These are phyloP conservation scores for Drosophila biarmipes DNA, from an alignment of 1,140 invertebrate species.

Conservation along the genomic window DNA sequence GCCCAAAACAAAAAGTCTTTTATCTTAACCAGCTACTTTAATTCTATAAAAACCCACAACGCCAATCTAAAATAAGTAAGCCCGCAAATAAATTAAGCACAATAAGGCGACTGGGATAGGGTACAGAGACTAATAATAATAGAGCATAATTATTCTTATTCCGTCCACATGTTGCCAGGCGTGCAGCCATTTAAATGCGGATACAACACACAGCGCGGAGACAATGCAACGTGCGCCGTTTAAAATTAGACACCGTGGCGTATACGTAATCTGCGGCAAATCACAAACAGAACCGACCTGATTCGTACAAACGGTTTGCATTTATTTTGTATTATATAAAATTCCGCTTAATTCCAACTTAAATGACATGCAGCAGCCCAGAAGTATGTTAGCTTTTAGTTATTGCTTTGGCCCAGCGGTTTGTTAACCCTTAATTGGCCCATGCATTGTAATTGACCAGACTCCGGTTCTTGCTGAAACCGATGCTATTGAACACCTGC, in stretches of 20 bases:
- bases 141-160: conserved; percentile 21
- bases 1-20: no score
- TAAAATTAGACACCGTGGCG: conserved; percentile 49
- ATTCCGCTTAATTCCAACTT: conserved; percentile 6
- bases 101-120: not conserved
- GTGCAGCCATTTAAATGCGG: conserved; percentile 17
- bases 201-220: conserved; percentile 10
- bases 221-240: conserved; percentile 47
- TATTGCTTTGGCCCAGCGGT: not conserved
- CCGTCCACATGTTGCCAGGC: conserved; percentile 41
- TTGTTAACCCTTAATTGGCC: conserved; percentile 40
- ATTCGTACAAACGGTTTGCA: not conserved
- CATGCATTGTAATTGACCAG: conserved; percentile 1
- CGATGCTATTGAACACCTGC: conserved; percentile 37
- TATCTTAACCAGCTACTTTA: no score
- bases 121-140: conserved; percentile 2
- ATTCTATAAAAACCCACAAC: no score
- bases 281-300: conserved; percentile 36
- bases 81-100: no score
- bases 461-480: conserved; percentile 4
- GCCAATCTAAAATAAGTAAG: no score
- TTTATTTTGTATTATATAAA: conserved; percentile 39
- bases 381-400: conserved; percentile 24
- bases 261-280: conserved; percentile 40
- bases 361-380: conserved; percentile 11